Conservation (phyloP, 2,888 invertebrate genomes). For the Sarcophaga caerulescens region DNA sequence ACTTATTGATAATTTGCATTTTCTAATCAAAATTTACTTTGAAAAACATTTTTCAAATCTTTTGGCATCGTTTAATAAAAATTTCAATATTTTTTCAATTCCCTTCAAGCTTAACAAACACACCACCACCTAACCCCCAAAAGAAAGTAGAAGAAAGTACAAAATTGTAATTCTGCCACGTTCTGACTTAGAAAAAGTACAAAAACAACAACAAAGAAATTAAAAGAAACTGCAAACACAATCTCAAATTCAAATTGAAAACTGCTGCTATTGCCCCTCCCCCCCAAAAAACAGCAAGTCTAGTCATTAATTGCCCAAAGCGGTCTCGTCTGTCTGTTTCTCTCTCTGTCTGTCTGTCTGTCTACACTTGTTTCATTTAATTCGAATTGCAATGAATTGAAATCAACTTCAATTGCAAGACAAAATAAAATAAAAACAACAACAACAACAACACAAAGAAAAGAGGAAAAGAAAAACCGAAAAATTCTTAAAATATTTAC, state of each 20-base stretch:
- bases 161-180: not conserved
- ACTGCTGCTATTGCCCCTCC: not conserved
- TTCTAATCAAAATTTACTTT: too few relatives aligned
- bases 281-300: not conserved
- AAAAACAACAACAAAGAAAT: not conserved
- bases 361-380: slow-evolving; percentile 19
- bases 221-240: not conserved
- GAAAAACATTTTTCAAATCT: too few relatives aligned
- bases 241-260: not conserved
- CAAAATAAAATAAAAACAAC: not conserved
- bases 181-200: not conserved
- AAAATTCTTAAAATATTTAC: not conserved
- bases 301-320: slow-evolving; percentile 45
- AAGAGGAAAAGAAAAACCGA: not conserved
- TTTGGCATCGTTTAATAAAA: too few relatives aligned
- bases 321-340: not conserved
- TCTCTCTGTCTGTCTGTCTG: not conserved
- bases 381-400: slow-evolving; percentile 28
- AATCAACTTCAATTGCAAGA: not conserved
- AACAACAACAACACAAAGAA: not conserved
- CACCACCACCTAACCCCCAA: not conserved
- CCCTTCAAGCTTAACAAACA: too few relatives aligned
- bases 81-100: too few relatives aligned
- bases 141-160: slow-evolving; percentile 5
- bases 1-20: too few relatives aligned